Conservation (phyloP, 2,113 vertebrate genomes). For the Aviceda subcristata region DNA sequence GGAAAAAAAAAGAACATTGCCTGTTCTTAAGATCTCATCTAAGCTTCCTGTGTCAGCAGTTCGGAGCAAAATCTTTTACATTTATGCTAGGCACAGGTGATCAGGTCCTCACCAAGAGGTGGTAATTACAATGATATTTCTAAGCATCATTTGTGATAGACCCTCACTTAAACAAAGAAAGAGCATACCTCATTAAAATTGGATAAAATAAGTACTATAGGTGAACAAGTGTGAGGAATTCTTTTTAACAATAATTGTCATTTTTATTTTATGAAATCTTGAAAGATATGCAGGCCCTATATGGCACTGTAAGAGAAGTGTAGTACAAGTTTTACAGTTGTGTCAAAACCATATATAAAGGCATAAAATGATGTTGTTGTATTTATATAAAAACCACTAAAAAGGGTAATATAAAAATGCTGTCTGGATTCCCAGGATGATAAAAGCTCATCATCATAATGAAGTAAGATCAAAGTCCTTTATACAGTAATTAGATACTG, state of each 20-base stretch:
- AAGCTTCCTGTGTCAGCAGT: not conserved
- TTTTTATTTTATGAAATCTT: not conserved
- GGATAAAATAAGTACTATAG: not conserved
- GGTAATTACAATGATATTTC: not conserved
- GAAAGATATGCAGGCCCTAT: not conserved
- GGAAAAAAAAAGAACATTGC: accelerated
- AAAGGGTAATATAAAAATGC: not conserved
- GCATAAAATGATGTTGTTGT: not conserved
- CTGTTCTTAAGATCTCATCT: not conserved
- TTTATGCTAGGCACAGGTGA: not conserved
- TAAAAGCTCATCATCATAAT: not conserved
- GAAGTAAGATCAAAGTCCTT: not conserved
- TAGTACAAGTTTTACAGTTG: not conserved
- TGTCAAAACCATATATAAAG: not conserved
- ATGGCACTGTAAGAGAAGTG: not conserved
- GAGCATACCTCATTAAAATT: not conserved
- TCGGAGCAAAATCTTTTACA: not conserved
- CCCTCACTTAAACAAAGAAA: not conserved
- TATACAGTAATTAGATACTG: not conserved
- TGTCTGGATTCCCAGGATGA: not conserved
- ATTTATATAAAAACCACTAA: not conserved
- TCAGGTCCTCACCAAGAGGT: not conserved
- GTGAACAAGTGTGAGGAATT: not conserved
- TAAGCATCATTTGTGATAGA: not conserved
- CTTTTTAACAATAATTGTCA: not conserved